Conservation (phyloP, 2,797 vertebrate species). For the Hapalemur alaotrensis region DNA sequence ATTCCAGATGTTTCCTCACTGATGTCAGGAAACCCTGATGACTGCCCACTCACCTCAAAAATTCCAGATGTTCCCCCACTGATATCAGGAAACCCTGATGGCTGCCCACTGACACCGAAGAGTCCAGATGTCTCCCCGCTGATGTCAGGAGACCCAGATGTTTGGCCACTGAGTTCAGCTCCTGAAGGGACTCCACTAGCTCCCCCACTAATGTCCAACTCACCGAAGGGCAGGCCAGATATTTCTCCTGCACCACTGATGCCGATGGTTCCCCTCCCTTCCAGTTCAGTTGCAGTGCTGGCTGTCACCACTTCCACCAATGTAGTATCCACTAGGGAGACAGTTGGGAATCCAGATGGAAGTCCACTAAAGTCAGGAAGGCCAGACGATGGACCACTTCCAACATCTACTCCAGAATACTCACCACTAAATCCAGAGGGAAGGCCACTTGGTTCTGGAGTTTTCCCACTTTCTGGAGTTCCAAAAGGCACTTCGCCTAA, state of each 20-base stretch:
- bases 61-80: conserved; percentile 78
- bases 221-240: conserved; percentile 80
- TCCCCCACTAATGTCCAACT: conserved; percentile 72
- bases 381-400: conserved; percentile 83
- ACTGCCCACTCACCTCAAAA: conserved; percentile 76
- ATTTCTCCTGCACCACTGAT: conserved; percentile 85
- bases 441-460: conserved; percentile 82
- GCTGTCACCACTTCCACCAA: conserved; percentile 84
- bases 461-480: conserved; percentile 83
- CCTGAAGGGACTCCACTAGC: conserved; percentile 82
- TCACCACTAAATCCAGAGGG: conserved; percentile 85
- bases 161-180: conserved; percentile 78
- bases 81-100: neutral
- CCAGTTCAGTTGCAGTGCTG: conserved; percentile 76
- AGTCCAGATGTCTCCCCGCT: conserved; percentile 81
- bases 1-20: conserved; percentile 84
- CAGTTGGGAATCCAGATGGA: conserved; percentile 84
- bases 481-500: conserved; percentile 66
- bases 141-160: conserved; percentile 70
- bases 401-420: conserved; percentile 82
- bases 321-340: conserved; percentile 84
- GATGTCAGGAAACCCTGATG: conserved; percentile 82
- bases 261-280: conserved; percentile 87
- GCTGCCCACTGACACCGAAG: conserved; percentile 75
- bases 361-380: conserved; percentile 85